Conservation (phyloP, 2,113 vertebrate genomes). For the Acrocephalus arundinaceus region DNA sequence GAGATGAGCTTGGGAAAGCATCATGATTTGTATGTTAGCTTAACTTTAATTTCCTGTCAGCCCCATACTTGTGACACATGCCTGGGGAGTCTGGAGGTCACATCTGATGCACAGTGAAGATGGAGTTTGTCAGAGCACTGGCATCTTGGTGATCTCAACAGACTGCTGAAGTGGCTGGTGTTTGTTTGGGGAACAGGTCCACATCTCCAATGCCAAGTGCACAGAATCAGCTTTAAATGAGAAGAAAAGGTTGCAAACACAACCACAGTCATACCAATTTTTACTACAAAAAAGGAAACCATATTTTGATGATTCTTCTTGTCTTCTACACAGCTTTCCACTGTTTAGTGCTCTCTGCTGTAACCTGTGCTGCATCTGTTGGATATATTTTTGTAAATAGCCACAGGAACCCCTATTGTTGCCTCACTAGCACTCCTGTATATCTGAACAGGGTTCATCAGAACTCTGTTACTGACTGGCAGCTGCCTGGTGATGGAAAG, state of each 20-base stretch:
- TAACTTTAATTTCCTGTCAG: constrained; percentile 73
- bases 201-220: background rate
- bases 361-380: background rate
- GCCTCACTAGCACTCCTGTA: background rate
- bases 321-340: background rate
- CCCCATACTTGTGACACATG: constrained; percentile 34
- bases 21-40: constrained; percentile 54
- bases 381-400: background rate
- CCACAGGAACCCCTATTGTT: background rate
- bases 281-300: background rate
- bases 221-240: background rate
- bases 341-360: background rate
- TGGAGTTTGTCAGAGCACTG: constrained; percentile 17
- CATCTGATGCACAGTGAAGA: constrained; percentile 23
- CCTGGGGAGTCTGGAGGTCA: constrained; percentile 44
- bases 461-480: background rate
- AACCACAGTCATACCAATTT: background rate
- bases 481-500: background rate
- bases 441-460: background rate
- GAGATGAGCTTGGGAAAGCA: constrained; percentile 50
- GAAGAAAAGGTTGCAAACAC: background rate
- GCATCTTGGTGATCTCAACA: background rate
- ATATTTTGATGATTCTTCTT: background rate
- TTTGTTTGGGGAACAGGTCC: background rate
- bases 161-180: background rate